Evolutionary conservation across 2,888 invertebrate genomes (phyloP), one percentile per base, ranked within the genome.

Genomic region (Craniophora ligustri): DNA sequence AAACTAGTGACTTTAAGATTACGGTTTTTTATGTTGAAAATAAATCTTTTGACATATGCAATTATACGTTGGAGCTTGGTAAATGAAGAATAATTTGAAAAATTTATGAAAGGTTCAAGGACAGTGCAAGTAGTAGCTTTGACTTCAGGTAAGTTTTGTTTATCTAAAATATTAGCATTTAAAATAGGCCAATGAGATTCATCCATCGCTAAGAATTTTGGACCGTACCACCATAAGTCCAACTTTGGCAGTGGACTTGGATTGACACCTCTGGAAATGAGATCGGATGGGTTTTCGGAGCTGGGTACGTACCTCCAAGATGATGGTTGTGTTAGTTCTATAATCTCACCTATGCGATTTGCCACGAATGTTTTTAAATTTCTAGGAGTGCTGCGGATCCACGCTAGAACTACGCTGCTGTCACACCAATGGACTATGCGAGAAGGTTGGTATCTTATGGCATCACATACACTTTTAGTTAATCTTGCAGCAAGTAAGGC

Each of bases 271-370:
- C 36, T 36, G 8, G 36, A 36, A 14, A 36, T 36, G 21, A 13
- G 36, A 10, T 36, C 36, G 21, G 36, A 21, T 36, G 36, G 19
- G 10, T 23, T 23, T 4, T 23, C 23, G 2, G 23, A 10, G 10
- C 10, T 23, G 10, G 23, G 23, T 23, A 23, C 21, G 8, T 36
- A 36, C 10, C 36, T 11, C 36, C 36, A 36, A 14, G 36, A 36
- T 23, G 36, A 23, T 8, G 36, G 36, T 4, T 21, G 8, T 21
- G 36, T 36, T 4, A 23, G 2, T 13, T 36, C 36, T 13, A 13
- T 5, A 8, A 36, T 23, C 10, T 36, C 36, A 11, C 36, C 36
- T 14, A 36, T 36, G 8, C 36, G 36, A 14, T 36, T 36, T 23
- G 36, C 36, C 14, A 36, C 21, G 8, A 36, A 36, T 14, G 21